Base-by-base conservation (phyloP, 35 echinoderm and acorn worm genomes). In the Hemicentrotus pulcherrimus region DNA sequence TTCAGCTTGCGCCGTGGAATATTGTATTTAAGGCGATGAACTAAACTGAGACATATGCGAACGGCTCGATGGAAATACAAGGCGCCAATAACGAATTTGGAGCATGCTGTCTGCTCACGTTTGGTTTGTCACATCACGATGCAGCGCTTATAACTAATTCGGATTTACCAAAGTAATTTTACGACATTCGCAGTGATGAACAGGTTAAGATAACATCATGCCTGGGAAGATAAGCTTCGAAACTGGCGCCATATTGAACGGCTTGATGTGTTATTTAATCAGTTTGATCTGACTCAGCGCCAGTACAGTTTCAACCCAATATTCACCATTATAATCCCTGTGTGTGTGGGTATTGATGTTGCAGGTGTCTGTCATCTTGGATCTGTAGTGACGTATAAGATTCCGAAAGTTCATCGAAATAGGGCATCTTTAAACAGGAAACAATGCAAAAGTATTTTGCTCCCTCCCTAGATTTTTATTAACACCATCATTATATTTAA, bases 171-270 rank as follows among this genome's bases (percentile, higher is more conserved):
- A 78, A 78, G 65, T n/a, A 78, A 78, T 78, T 78, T n/a, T 5
- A 0, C 18, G 65, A 14, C 6, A 28, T n/a, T 78, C 24, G 19
- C 28, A 11, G 22, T 28, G 65, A 78, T 78, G 65, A 28, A 5
- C 65, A 78, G 65, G 65, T 78, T 78, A 78, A 78, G 65, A 78
- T 78, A 78, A 78, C 24, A n/a, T 78, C 65, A 18, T 78, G 65
- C 35, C 65, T 78, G 15, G 15, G 65, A 78, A 78, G 6, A 78
- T 78, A 22, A n/a, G 65, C 65, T 78, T 28, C 65, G 19, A n/a
- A 78, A n/a, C 18, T 78, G 65, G 28, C 65, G 65, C 65, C 65
- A 78, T 78, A 78, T 78, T 78, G 65, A 3, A 78, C 18, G 28
- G 5, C 19, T 78, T 28, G 28, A 78, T n/a, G 7, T 78, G 65